These are phyloP conservation scores for Anniella stebbinsi DNA, from an alignment of 2,797 vertebrate species.

Conservation along the genomic window DNA sequence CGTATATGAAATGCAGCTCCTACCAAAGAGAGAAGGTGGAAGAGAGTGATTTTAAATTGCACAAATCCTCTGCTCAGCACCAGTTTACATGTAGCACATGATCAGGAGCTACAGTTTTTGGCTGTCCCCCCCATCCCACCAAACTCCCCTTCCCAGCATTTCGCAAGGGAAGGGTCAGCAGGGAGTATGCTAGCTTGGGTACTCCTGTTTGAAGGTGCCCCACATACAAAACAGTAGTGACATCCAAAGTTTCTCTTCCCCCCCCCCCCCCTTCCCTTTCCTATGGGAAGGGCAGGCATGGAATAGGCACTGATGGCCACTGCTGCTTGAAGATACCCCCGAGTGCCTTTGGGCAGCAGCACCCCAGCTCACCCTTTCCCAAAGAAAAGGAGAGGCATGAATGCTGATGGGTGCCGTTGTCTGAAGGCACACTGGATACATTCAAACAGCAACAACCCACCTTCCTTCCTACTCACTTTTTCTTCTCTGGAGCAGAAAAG, in stretches of 20 bases:
- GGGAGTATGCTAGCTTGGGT: no score
- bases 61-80: neutral
- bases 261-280: no score
- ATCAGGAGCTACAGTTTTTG: no score
- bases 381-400: no score
- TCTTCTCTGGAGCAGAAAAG: neutral
- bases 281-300: no score
- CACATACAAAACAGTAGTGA: no score
- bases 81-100: neutral
- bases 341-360: neutral
- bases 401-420: no score
- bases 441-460: neutral
- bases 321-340: neutral
- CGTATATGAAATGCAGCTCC: neutral
- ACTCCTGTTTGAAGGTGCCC: no score
- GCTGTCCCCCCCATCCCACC: neutral
- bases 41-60: neutral
- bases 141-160: neutral
- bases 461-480: neutral
- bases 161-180: neutral
- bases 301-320: no score
- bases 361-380: neutral
- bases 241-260: no score
- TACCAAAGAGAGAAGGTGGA: neutral
- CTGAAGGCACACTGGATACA: neutral